Conservation (phyloP, 2,797 vertebrate species). For the Falco peregrinus region DNA sequence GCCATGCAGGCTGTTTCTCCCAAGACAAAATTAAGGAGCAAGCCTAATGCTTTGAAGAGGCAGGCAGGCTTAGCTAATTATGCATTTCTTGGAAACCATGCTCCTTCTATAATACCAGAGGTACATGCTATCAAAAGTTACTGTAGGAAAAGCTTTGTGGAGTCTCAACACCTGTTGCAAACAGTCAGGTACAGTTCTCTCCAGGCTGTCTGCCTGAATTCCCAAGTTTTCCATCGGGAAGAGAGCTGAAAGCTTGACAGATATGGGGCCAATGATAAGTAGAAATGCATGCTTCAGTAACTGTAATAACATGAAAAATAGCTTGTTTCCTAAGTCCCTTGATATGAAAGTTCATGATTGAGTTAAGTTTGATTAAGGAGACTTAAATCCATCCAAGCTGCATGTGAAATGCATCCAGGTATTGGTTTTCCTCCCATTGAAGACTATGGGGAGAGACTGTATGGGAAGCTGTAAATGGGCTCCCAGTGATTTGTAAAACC, state of each 20-base stretch:
- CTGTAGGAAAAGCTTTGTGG: not conserved
- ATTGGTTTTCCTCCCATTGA: not conserved
- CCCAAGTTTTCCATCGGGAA: not conserved
- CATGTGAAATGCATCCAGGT: not conserved
- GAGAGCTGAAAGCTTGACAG: not conserved
- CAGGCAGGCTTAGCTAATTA: not conserved
- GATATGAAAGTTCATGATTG: not conserved
- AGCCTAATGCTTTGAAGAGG: not conserved
- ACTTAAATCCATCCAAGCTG: not conserved
- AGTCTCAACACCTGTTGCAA: not conserved
- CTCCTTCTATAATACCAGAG: not conserved
- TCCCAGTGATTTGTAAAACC: not conserved
- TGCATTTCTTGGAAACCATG: not conserved
- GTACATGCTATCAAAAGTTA: not conserved
- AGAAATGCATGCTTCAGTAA: not conserved
- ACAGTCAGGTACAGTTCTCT: not conserved
- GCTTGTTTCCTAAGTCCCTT: not conserved
- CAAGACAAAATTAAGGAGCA: not conserved
- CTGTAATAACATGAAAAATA: not conserved
- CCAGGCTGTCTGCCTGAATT: not conserved
- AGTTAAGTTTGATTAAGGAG: not conserved
- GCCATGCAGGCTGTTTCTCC: not conserved
- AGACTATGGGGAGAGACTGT: not conserved
- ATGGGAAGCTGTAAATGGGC: not conserved
- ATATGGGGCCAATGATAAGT: not conserved